Percentiles rank a stretch among this genome's conserved stretches.
Conservation (phyloP, 1,140 invertebrate species). For the Heliconius eleuchia region DNA sequence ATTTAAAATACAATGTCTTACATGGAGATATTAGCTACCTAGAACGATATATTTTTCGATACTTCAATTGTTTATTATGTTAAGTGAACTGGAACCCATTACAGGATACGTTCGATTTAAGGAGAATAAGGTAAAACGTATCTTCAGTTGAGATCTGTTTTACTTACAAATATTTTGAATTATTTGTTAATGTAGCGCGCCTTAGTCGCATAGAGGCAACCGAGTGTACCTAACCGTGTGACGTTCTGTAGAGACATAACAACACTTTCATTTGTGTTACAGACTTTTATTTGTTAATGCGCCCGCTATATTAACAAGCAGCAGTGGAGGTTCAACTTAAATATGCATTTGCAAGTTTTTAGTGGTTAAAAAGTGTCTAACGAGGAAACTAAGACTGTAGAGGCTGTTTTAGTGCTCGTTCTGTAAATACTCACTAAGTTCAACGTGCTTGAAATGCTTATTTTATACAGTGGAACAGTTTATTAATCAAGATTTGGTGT, state of each 20-base stretch:
- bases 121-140: not conserved
- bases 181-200: constrained; percentile 27
- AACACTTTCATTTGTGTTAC: constrained; percentile 56
- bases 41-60: not conserved
- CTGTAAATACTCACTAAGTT: not conserved
- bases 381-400: not conserved
- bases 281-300: constrained; percentile 54
- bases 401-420: constrained; percentile 1
- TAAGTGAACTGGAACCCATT: constrained; percentile 1
- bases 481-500: not conserved
- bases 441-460: not conserved
- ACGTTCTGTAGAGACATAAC: constrained; percentile 38
- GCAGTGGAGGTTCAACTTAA: constrained; percentile 39
- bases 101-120: not conserved
- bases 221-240: constrained; percentile 32
- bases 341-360: constrained; percentile 37
- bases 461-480: not conserved
- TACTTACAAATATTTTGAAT: constrained; percentile 23
- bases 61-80: not conserved
- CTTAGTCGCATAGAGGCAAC: constrained; percentile 26
- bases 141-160: constrained; percentile 21
- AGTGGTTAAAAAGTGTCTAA: constrained; percentile 17
- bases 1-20: not conserved
- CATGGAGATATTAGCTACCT: not conserved
- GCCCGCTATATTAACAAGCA: constrained; percentile 53